These are phyloP conservation scores for Eupelmus urozonus DNA, from an alignment of 2,888 invertebrate genomes.

Conservation along the genomic window DNA sequence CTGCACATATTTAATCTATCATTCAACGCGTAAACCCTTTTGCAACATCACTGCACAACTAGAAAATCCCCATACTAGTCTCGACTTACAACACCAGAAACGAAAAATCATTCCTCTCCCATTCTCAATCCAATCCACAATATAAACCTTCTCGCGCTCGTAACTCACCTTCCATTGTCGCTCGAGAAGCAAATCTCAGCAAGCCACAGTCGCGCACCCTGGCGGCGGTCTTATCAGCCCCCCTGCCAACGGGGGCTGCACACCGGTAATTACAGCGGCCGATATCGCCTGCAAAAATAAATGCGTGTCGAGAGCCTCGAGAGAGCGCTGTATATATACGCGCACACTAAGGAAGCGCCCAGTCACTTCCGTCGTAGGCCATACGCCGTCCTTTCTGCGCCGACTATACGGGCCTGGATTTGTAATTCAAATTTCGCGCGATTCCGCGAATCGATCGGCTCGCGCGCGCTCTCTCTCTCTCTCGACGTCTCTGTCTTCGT, in stretches of 20 bases:
- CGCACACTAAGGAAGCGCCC: constrained; percentile 37
- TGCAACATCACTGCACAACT: no score
- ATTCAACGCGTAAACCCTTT: no score
- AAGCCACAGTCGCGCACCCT: not conserved
- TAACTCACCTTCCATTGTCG: no score
- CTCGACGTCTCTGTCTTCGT: constrained; percentile 20
- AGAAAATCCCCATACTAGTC: no score
- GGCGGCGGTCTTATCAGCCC: constrained; percentile 29
- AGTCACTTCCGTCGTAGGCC: constrained; percentile 54
- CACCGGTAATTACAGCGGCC: constrained; percentile 41
- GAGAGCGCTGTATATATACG: not conserved
- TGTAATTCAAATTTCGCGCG: constrained; percentile 61
- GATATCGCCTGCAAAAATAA: constrained; percentile 47
- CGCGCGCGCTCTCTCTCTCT: constrained; percentile 12
- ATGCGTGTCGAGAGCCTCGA: constrained; percentile 40
- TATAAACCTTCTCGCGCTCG: no score
- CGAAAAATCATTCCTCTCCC: no score
- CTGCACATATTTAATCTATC: no score
- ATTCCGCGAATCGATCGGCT: constrained; percentile 55
- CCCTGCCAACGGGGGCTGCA: no score
- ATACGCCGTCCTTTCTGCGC: constrained; percentile 18
- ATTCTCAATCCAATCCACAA: no score
- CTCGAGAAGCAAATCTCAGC: no score
- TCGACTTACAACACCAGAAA: no score
- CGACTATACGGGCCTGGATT: constrained; percentile 29